Base-by-base conservation (phyloP, 2,888 invertebrate species). In the Lottia gigantea region DNA sequence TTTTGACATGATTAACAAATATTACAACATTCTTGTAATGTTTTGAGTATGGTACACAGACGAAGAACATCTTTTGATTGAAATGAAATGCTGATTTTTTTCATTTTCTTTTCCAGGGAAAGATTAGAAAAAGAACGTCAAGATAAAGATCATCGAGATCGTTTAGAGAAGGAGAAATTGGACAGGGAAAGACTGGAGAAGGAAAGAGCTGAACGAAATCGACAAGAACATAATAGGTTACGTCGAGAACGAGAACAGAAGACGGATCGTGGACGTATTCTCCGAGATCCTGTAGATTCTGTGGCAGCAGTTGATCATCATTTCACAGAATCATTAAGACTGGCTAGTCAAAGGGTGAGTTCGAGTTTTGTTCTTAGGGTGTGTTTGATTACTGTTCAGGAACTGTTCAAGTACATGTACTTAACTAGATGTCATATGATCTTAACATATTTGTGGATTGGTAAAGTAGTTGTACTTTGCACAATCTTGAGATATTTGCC, bases 281-380 rank as follows among this genome's bases (percentile, higher is more conserved):
- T 85, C 15, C 81, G 77, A 19, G 85, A 84, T 67, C 80, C 83
- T 0, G 77, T 71, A 23, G 84, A 85, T 66, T 82, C 86, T 0
- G 78, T 80, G 61, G 86, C 85, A 14, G 87, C 87, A 26, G 87
- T 96, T 73, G 93, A 95, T 83, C 94, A 95, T 89, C 96, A 96
- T 90, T 96, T 96, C 89, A 94, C 94, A 86, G 95, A 95, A 90
- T 95, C 95, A 77, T 91, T 95, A 45, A 75, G 81, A 62, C 68
- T 81, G 46, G 82, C 82, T 25, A 81, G 77, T 71, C 83, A 83
- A 66, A 73, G 79, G 79, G 84, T 84, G 74, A 69, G 79, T 71
- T 63, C 6, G 2, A 31, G 2, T 31, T 31, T 31, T 31, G 31
- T 31, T 31, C 31, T 31, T 31, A 6, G 79, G 79, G 84, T 84